Evolutionary conservation across 2,797 vertebrate genomes (phyloP), one percentile per base, ranked within the genome.

Genomic region (Scolopax bukidnonensis): DNA sequence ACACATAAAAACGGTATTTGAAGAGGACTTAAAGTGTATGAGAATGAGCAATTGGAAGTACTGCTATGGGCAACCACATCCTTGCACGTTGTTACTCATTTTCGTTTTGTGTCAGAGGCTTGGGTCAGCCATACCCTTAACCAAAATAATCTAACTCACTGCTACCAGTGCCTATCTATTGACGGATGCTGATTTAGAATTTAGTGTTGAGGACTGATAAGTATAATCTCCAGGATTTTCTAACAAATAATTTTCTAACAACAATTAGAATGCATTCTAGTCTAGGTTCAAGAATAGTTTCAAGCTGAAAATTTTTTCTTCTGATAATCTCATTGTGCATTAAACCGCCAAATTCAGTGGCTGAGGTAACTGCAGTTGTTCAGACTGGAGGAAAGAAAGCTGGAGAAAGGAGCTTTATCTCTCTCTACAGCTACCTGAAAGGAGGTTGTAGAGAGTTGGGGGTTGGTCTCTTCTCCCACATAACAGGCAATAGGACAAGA

Each of bases 41-140:
- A 74, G 27, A 70, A 54, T 3, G 21, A 81, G 18, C 18, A 70
- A 61, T 47, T 85, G 47, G 60, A 84, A 64, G 24, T 12, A 41
- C 5, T 77, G 21, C 12, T 59, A 4, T 21, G 7, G 4, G 5
- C 40, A 84, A 51, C 28, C 13, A n/a, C 4, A 3, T 9, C 12
- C 18, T 21, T 20, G 8, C 9, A 16, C 12, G 7, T 33, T n/a
- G 23, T 47, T 76, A 45, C 2, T 79, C 9, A 3, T 3, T 83
- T 87, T 53, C 4, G 12, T 64, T 85, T 84, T 64, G 23, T 59
- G 28, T 47, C 47, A 59, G 60, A 54, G 12, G 5, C 13, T 48
- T 0, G 0, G 30, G 14, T 57, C 67, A 75, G 18, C 28, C 32
- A 15, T 53, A 30, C 0, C 4, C 33, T 8, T 9, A 13, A 30